A percentile compares a stretch with the other conserved stretches of the same genome.
Evolutionary conservation across 1,140 invertebrate species (phyloP).

Genomic region (Cyphomyrmex costatus): DNA sequence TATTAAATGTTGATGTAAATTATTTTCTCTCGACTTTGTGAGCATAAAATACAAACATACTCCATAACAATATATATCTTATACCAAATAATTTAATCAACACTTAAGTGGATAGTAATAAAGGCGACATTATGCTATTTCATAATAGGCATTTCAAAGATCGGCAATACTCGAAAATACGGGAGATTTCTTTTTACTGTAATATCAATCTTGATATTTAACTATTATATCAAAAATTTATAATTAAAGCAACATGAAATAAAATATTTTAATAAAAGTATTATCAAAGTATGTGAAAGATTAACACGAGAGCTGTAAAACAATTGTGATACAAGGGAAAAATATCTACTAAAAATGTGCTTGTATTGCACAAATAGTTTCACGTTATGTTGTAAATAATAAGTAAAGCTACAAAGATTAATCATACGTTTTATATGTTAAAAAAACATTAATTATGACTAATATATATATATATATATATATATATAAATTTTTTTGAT

Average conservation of each 20-base stretch:
- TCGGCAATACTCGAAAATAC: constrained; percentile 30
- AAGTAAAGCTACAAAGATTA: constrained; percentile 20
- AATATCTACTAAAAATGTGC: constrained; percentile 9
- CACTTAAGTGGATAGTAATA: constrained; percentile 6
- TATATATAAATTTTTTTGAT: constrained; percentile 14
- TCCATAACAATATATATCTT: neutral
- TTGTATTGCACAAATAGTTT: constrained; percentile 54
- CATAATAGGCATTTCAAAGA: constrained; percentile 4
- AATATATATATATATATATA: neutral
- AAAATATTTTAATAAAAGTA: constrained; percentile 12
- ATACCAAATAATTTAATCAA: constrained; percentile 31
- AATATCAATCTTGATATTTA: constrained; percentile 44
- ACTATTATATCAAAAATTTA: constrained; percentile 32
- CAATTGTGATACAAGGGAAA: neutral
- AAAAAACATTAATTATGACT: neutral
- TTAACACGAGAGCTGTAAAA: constrained; percentile 15
- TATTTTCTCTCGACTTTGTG: neutral
- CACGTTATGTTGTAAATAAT: constrained; percentile 26
- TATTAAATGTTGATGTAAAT: constrained; percentile 30
- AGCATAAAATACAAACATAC: neutral
- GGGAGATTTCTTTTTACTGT: constrained; percentile 15
- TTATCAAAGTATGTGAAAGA: neutral
- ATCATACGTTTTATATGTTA: constrained; percentile 3
- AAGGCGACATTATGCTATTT: constrained; percentile 24
- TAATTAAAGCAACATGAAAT: constrained; percentile 25